Base-by-base conservation (phyloP, 2,113 vertebrate genomes). In the Myxocyprinus asiaticus region DNA sequence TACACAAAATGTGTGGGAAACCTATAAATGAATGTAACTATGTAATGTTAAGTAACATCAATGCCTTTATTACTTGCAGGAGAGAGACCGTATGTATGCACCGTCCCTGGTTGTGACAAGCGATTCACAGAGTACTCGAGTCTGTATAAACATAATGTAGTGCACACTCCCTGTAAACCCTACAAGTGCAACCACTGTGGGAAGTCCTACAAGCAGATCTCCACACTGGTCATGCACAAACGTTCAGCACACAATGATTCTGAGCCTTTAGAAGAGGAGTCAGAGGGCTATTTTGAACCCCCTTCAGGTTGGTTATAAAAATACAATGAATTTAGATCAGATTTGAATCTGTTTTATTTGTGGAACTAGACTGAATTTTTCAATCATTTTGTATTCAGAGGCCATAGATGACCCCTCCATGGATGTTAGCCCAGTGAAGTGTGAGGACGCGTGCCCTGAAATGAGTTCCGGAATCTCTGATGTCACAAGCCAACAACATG, bases 51-150 rank as follows among this genome's bases (percentile, higher is more conserved):
- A 59, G 22, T 33, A 33, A 44, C 3, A 22, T 51, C 33, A 1
- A 8, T 22, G 11, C 65, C 62, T 42, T 59, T 58, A 33, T 33
- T 33, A 33, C 22, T 11, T 85, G 65, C 76, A 99, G 98, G 98
- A 42, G 98, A 99, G 92, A 98, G 98, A 85, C 97, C 98, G 0
- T 99, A 99, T 12, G 96, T 99, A 77, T 99, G 98, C 88, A 97
- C 96, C 17, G 96, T 98, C 81, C 96, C 97, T 73, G 97, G 97
- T 6, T 99, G 98, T 88, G 97, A 98, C 79, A 99, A 98, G 90
- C 95, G 97, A 76, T 99, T 99, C 90, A 99, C 98, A 6, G 97
- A 99, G 85, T 99, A 99, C 90, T 99, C 98, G 79, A 99, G 98
- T 91, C 93, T 99, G 79, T 99, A 99, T 87, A 99, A 99, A 86